Base-by-base conservation (phyloP, 2,888 invertebrate species). In the Iselma pallidipennis region DNA sequence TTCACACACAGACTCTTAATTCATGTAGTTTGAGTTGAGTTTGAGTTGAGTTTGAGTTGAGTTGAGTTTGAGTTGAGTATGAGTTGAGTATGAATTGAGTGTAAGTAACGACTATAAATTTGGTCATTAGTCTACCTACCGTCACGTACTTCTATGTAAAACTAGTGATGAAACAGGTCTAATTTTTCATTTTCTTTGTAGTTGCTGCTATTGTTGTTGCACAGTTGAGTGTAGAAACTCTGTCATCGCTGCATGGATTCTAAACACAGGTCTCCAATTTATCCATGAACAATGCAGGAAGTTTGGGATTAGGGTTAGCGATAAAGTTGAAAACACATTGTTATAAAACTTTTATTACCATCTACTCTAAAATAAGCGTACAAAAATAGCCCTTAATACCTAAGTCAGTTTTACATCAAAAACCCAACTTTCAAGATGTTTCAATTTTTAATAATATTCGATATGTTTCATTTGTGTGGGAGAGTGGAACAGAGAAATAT, bases 311-410 rank as follows among this genome's bases (percentile, higher is more conserved):
- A 5, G 19, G 10, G 49, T 33, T 28, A 28, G 28, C 28, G 42
- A 58, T 52, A 58, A 45, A 53, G 37, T 48, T 33, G 14, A 16
- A 49, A 49, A 56, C 49, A 23, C 49, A 45, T 57, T 49, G 51
- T 63, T 64, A 61, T 55, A 63, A 62, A 61, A 66, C 29, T 63
- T 63, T 63, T 66, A 61, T 61, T 63, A 65, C 59, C 57, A 56
- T 49, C 58, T 65, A 61, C 54, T 50, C 65, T 61, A 65, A 65
- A 57, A 64, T 64, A 74, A 73, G 74, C 74, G 73, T 74, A 74
- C 72, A 74, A 74, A 74, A 74, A 74, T 74, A 74, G 72, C 72
- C 67, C 70, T 56, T 66, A 66, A 45, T 4, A 45, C 55, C 63
- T 66, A 66, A 61, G 55, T 52, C 49, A 55, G n/a, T 45, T 60